Conservation (phyloP, 1,140 invertebrate genomes). For the Mylabris phalerata region DNA sequence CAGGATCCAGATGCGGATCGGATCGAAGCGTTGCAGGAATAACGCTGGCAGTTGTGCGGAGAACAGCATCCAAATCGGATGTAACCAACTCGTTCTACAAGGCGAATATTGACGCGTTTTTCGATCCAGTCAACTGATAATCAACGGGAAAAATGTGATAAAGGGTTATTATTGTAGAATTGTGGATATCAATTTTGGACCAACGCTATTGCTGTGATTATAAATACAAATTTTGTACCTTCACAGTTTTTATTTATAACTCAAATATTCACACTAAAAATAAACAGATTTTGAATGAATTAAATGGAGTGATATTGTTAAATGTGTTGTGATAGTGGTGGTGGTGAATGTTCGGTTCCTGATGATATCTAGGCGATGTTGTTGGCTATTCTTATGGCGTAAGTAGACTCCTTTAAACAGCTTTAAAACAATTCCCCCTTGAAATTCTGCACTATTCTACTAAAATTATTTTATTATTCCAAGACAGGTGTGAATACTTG, state of each 20-base stretch:
- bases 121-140: too few species aligned
- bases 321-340: not conserved
- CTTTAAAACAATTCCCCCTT: too few species aligned
- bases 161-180: too few species aligned
- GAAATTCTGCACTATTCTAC: too few species aligned
- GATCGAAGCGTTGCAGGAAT: not conserved
- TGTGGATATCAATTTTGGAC: too few species aligned
- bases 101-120: not conserved
- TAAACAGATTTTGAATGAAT: slow-evolving; percentile 2
- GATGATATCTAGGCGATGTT: slow-evolving; percentile 17
- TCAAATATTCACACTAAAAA: not conserved
- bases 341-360: slow-evolving; percentile 11
- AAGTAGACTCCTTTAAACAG: not conserved
- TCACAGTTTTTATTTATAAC: slow-evolving; percentile 14
- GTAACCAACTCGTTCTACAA: not conserved
- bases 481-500: too few species aligned
- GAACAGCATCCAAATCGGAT: not conserved
- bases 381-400: slow-evolving; percentile 10
- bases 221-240: slow-evolving; percentile 1
- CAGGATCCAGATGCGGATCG: too few species aligned
- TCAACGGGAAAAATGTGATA: too few species aligned
- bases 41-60: not conserved
- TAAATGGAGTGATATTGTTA: slow-evolving; percentile 10
- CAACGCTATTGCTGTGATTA: too few species aligned
- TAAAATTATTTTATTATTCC: too few species aligned